Percentiles rank a stretch among this genome's conserved stretches.
Evolutionary conservation across 2,888 invertebrate species (phyloP).

Genomic region (Lobophora halterata): DNA sequence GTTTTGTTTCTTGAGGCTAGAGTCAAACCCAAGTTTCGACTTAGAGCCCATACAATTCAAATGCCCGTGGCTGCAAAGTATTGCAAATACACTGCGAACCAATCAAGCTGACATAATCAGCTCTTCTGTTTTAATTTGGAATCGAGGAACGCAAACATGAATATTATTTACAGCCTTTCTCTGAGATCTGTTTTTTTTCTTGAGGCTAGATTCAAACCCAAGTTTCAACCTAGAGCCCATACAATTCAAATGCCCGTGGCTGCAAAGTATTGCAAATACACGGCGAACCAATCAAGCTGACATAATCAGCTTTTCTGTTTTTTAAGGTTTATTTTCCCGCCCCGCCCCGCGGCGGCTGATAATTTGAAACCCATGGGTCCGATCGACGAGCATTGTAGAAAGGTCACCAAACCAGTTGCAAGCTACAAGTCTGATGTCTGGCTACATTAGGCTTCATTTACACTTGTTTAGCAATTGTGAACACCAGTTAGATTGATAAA

Average conservation of each 20-base stretch:
- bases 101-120: constrained; percentile 6
- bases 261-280: neutral
- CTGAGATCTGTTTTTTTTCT: too few relatives aligned
- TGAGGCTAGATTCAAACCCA: too few relatives aligned
- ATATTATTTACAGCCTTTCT: too few relatives aligned
- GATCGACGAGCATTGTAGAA: constrained; percentile 57
- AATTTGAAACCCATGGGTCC: constrained; percentile 42
- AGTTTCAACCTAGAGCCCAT: too few relatives aligned
- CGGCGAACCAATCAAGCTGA: constrained; percentile 7
- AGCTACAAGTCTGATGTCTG: constrained; percentile 57
- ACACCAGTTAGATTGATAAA: too few relatives aligned
- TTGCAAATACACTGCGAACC: constrained; percentile 2
- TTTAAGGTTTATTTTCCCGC: too few relatives aligned
- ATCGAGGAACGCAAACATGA: neutral
- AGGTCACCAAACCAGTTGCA: constrained; percentile 75
- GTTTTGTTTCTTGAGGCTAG: too few relatives aligned
- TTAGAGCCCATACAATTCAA: too few relatives aligned
- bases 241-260: too few relatives aligned
- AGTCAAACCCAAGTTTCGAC: too few relatives aligned
- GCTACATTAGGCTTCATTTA: constrained; percentile 27
- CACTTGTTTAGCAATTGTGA: constrained; percentile 20
- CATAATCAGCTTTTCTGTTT: constrained; percentile 15
- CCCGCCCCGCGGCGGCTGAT: constrained; percentile 21
- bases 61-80: too few relatives aligned
- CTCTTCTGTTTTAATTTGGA: neutral